Base-by-base conservation (phyloP, 2,888 invertebrate genomes). In the Netelia melanura region DNA sequence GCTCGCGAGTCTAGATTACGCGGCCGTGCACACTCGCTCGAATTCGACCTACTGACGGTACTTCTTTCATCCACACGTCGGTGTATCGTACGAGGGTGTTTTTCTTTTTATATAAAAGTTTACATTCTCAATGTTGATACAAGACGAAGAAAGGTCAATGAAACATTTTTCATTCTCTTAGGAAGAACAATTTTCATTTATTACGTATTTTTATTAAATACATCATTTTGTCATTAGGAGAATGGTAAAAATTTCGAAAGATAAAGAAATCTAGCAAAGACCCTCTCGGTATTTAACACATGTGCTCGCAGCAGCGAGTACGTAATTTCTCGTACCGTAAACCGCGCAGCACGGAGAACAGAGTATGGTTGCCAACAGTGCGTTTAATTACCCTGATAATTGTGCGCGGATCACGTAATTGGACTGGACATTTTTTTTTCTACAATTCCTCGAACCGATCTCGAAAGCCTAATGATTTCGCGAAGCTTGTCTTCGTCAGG, bases 1-100 rank as follows among this genome's bases (percentile, higher is more conserved):
- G 83, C 83, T 86, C 75, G 84, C 79, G 86, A 86, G 81, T 84
- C 86, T 83, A 52, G 80, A 87, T 87, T 86, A 86, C 87, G 83
- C 84, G 83, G 83, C 79, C 72, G 79, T 84, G 76, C 65, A 85
- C 80, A 85, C 72, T 82, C 77, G 74, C 68, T 85, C 76, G 83
- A 86, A 84, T 86, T 83, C 79, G 86, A 87, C 84, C 86, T 86
- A 86, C 84, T 85, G 86, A 78, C 86, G 72, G 65, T 64, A 61
- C 81, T 81, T 70, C 67, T 74, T 74, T n/a, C 72, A 58, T 72
- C 48, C 61, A 52, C 62, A 78, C 70, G 61, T 58, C 74, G 38
- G 54, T 56, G 21, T 85, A 68, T 81, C 70, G 43, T 64, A 81
- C 54, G 64, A 71, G 71, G 54, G 54, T 79, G 70, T 62, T 61